Percentiles rank a stretch among this genome's conserved stretches.
These are phyloP conservation scores for Pseudotriccus pelzelni DNA, from an alignment of 2,797 vertebrate species.

Conservation along the genomic window DNA sequence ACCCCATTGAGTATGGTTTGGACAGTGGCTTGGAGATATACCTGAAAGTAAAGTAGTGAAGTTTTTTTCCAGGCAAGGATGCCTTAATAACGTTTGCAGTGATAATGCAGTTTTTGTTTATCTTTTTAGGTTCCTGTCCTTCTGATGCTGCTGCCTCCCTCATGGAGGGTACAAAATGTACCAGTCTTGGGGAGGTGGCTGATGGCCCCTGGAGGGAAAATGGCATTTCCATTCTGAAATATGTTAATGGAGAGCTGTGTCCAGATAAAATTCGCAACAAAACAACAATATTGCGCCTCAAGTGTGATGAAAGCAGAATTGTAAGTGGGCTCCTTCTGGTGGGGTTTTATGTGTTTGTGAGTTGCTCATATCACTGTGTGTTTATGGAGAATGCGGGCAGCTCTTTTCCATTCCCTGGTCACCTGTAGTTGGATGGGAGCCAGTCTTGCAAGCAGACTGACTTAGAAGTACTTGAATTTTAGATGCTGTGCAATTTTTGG, in stretches of 20 bases:
- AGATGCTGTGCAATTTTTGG: not conserved
- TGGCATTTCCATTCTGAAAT: constrained; percentile 79
- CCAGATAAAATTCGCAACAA: constrained; percentile 76
- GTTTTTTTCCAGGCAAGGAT: not conserved
- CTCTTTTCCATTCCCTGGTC: not conserved
- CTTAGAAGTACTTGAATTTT: not conserved
- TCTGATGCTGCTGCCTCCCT: constrained; percentile 85
- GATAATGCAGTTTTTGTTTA: not conserved
- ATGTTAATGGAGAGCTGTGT: constrained; percentile 83
- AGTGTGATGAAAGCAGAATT: constrained; percentile 84
- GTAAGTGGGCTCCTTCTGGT: constrained; percentile 71
- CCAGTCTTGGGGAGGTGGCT: constrained; percentile 84
- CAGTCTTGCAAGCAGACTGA: not conserved
- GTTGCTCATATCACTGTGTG: not conserved
- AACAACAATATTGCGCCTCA: constrained; percentile 86
- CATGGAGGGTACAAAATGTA: constrained; percentile 75
- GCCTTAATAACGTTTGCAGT: not conserved
- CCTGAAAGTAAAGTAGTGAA: not conserved
- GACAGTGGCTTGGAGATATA: not conserved
- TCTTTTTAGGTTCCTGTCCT: constrained; percentile 79
- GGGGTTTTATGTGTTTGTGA: not conserved
- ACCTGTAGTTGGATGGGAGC: not conserved
- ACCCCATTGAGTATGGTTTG: not conserved
- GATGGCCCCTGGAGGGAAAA: constrained; percentile 77
- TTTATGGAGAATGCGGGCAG: not conserved